phyloP scores from a whole-genome alignment of 2,797 vertebrate genomes.

The Pipistrellus pygmaeus region DNA sequence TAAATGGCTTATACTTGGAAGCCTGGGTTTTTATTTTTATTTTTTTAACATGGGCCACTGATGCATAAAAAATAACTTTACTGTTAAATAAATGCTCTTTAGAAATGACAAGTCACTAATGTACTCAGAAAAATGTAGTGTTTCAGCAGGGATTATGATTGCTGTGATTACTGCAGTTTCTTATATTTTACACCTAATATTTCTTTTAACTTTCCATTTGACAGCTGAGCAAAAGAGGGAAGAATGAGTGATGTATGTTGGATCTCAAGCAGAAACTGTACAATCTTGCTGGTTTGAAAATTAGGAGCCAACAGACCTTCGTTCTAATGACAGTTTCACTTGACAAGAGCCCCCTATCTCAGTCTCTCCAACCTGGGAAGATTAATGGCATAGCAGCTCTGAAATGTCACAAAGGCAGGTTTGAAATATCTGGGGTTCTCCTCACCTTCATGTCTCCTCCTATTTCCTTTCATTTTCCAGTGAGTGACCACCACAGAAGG shows the following conservation, averaged over 20 bases:
- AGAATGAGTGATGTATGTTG: not conserved
- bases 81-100: slow-evolving; percentile 59
- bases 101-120: slow-evolving; percentile 58
- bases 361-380: slow-evolving; percentile 14
- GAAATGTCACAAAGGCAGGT: not conserved
- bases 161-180: slow-evolving; percentile 48
- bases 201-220: slow-evolving; percentile 63
- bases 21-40: not conserved
- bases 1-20: slow-evolving; percentile 11
- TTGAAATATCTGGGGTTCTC: slow-evolving; percentile 50
- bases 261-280: slow-evolving; percentile 1
- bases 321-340: slow-evolving; percentile 47
- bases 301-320: slow-evolving; percentile 30
- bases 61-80: slow-evolving; percentile 58
- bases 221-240: not conserved
- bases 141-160: not conserved
- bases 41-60: slow-evolving; percentile 10
- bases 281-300: slow-evolving; percentile 32
- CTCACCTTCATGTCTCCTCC: not conserved
- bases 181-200: slow-evolving; percentile 27
- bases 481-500: not conserved
- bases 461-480: not conserved
- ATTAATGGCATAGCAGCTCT: slow-evolving; percentile 29
- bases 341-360: slow-evolving; percentile 15
- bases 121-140: not conserved